Evolutionary conservation across 1,140 invertebrate species (phyloP), one percentile per base, ranked within the genome.

Genomic region (Lanistes nyassanus): DNA sequence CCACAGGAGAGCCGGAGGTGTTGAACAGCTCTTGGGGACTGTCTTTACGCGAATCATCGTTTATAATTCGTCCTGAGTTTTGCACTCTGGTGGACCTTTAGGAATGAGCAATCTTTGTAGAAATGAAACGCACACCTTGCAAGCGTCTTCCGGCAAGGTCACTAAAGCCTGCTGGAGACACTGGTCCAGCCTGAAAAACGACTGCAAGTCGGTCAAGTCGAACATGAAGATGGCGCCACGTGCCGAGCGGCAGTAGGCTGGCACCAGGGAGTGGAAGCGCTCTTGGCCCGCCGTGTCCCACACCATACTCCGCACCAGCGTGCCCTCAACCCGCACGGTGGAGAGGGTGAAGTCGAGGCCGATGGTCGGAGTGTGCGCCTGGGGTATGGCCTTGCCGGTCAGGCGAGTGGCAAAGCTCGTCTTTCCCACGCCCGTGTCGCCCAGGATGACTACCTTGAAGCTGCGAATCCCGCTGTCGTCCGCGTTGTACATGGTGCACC

Each of bases 231-330:
- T 56, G 31, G 74, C 74, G 29, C 34, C 67, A n/a, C 69, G 74
- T 5, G 74, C 74, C 34, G 65, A 60, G 16, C 74, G 67, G 39
- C 67, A 76, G 56, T 76, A 76, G 65, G 67, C 55, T 19, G 74
- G 74, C 4, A 67, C 36, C 67, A 76, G 5, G 0, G 66, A 69
- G 31, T 53, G 36, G 74, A 76, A 76, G 42, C 66, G 42, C 37
- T 76, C 74, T 39, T 76, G 74, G 3, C 74, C 74, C 7, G 74
- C 74, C 7, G 74, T 76, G 55, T 76, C 74, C 74, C 71, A 77
- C 62, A 77, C 58, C 21, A 73, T 64, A n/a, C 62, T 67, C 3
- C 62, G 70, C n/a, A 72, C 36, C 21, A 60, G 16, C 36, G 16
- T 31, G 21, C 29, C 36, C 5, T 34, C 36, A 0, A 67, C 65